Evolutionary conservation across 2,113 vertebrate genomes (phyloP).

Genomic region (Anseranas semipalmata): DNA sequence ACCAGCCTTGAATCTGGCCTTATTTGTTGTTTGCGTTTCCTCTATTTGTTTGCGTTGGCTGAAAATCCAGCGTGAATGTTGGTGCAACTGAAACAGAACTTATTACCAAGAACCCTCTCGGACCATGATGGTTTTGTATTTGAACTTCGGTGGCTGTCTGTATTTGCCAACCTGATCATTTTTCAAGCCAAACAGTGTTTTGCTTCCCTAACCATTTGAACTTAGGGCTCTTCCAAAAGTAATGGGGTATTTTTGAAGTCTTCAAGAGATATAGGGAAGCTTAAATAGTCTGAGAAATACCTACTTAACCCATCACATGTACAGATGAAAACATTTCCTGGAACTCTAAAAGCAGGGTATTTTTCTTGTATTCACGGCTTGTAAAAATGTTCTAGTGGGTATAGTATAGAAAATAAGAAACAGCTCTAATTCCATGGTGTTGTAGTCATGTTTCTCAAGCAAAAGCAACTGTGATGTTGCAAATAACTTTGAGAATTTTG

Average conservation of each 20-base stretch:
- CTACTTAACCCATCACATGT: background rate
- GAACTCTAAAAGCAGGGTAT: background rate
- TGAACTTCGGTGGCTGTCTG: background rate
- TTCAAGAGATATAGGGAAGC: background rate
- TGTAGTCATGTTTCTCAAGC: background rate
- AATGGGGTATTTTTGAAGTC: background rate
- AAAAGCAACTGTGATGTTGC: background rate
- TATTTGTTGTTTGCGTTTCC: background rate
- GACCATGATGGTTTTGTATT: background rate
- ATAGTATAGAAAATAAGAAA: background rate
- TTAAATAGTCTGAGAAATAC: background rate
- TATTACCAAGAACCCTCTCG: background rate
- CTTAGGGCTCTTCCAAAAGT: background rate
- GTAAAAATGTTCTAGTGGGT: background rate
- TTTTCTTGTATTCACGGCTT: background rate
- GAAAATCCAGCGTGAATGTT: background rate
- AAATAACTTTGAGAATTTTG: background rate
- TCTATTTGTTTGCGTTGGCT: background rate
- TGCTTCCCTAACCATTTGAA: background rate
- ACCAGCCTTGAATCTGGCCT: background rate
- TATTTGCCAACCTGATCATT: background rate
- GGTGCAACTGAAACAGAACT: background rate
- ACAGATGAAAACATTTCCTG: background rate
- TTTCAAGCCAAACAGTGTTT: background rate
- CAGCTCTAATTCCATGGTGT: accelerated